Evolutionary conservation across 2,888 invertebrate genomes (phyloP).

Genomic region (Mesorhabditis belari): DNA sequence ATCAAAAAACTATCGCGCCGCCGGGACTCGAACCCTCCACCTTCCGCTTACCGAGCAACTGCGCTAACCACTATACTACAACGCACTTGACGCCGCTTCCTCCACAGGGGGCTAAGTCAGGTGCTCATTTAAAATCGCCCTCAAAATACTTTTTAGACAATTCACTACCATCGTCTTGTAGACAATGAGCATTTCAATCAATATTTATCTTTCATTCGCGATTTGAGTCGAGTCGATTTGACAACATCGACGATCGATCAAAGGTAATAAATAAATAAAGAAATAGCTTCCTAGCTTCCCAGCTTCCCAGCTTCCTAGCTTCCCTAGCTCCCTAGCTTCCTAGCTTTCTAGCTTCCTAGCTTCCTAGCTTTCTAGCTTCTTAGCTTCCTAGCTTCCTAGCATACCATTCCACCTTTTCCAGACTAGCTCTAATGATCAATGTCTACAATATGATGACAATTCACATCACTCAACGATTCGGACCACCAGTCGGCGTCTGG

Average conservation of each 20-base stretch:
- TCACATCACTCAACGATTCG: slow-evolving; percentile 56
- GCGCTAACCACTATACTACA: no score
- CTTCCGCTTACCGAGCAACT: no score
- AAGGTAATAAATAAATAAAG: not conserved
- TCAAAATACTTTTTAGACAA: slow-evolving; percentile 43
- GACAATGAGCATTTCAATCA: slow-evolving; percentile 52
- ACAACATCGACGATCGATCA: slow-evolving; percentile 18
- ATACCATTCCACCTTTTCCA: slow-evolving; percentile 45
- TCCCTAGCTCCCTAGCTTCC: no score
- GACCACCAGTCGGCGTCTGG: slow-evolving; percentile 56
- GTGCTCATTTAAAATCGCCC: no score
- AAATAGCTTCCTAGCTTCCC: slow-evolving; percentile 8
- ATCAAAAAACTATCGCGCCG: no score
- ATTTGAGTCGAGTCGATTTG: slow-evolving; percentile 52
- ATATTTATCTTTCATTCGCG: slow-evolving; percentile 52
- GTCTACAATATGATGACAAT: slow-evolving; percentile 58
- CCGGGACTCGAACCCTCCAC: no score
- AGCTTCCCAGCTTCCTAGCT: no score
- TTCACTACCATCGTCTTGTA: slow-evolving; percentile 56
- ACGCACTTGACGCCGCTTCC: no score
- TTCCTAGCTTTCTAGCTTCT: no score
- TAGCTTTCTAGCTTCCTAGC: no score
- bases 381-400: no score
- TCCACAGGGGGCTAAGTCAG: no score
- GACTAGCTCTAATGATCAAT: slow-evolving; percentile 58